These are phyloP conservation scores for Rallus crepitans DNA, from an alignment of 2,797 vertebrate species.

Conservation along the genomic window DNA sequence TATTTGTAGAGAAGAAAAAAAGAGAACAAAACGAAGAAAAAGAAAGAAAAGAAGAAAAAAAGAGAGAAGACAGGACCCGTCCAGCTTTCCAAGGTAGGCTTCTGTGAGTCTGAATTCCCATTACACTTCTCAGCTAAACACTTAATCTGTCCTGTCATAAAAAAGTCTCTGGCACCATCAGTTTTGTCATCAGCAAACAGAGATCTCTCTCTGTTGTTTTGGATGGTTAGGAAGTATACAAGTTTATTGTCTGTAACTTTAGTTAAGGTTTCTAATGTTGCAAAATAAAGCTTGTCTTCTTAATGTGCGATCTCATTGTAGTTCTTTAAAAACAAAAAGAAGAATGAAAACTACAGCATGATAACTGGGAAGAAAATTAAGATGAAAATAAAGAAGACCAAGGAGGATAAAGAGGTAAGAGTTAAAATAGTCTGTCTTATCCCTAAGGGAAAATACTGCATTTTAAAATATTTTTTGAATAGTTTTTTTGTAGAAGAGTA, in stretches of 20 bases:
- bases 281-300: not conserved
- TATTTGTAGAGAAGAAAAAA: constrained; percentile 78
- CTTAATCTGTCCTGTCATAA: not conserved
- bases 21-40: constrained; percentile 88
- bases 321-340: constrained; percentile 92
- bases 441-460: not conserved
- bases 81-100: constrained; percentile 90
- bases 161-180: not conserved
- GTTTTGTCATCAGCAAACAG: not conserved
- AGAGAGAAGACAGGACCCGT: constrained; percentile 83
- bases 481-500: not conserved
- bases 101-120: not conserved
- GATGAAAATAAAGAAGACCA: constrained; percentile 96
- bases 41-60: constrained; percentile 86
- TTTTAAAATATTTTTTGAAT: not conserved
- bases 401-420: constrained; percentile 92
- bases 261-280: not conserved
- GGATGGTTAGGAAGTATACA: not conserved
- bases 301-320: constrained; percentile 54
- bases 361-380: constrained; percentile 96
- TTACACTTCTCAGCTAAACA: not conserved
- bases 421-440: not conserved
- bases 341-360: constrained; percentile 92
- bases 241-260: not conserved
- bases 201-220: not conserved